These are phyloP conservation scores for Schizaphis graminum DNA, from an alignment of 2,888 invertebrate genomes.

Conservation along the genomic window DNA sequence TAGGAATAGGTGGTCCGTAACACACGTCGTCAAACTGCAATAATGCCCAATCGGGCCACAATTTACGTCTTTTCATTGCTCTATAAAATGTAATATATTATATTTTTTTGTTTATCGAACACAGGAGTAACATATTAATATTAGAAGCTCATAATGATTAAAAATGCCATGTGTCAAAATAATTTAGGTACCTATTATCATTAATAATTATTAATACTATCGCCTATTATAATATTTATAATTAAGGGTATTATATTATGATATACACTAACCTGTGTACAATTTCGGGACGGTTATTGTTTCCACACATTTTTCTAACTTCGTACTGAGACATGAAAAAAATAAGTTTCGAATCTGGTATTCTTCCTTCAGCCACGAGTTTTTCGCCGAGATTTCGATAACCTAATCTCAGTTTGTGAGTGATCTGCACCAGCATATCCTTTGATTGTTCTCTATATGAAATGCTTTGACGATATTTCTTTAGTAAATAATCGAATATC, in stretches of 20 bases:
- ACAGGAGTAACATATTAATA: not conserved
- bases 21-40: constrained; percentile 78
- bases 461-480: constrained; percentile 43
- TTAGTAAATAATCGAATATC: constrained; percentile 73
- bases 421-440: constrained; percentile 71
- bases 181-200: not conserved
- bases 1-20: constrained; percentile 72
- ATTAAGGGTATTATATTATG: not conserved
- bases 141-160: not conserved
- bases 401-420: constrained; percentile 66
- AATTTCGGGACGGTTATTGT: constrained; percentile 68
- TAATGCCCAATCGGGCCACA: constrained; percentile 76
- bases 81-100: constrained; percentile 72
- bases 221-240: not conserved
- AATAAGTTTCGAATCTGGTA: constrained; percentile 61
- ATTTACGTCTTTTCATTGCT: constrained; percentile 77
- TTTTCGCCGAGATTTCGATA: constrained; percentile 63
- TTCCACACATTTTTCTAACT: constrained; percentile 74
- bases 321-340: constrained; percentile 78
- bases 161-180: not conserved
- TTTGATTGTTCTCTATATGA: constrained; percentile 76
- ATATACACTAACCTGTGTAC: constrained; percentile 69
- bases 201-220: not conserved
- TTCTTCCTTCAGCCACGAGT: constrained; percentile 50
- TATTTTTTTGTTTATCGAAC: not conserved